A percentile compares a stretch with the other conserved stretches of the same genome.
These are phyloP conservation scores for Acronicta aceris DNA, from an alignment of 2,888 invertebrate species.

Conservation along the genomic window DNA sequence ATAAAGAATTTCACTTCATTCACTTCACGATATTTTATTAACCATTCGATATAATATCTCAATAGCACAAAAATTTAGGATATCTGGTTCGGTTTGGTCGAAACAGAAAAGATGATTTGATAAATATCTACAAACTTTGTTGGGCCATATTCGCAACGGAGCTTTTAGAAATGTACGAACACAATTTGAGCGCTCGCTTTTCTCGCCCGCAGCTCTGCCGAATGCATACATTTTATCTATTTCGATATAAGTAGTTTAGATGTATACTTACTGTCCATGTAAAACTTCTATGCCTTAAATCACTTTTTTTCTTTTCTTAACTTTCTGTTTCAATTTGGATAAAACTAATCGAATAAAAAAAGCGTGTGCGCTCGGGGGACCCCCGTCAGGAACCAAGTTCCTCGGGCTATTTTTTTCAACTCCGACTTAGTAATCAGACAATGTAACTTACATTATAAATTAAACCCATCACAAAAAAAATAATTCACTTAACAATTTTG, in stretches of 20 bases:
- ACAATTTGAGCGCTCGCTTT: conserved; percentile 74
- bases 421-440: too few species aligned
- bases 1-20: too few species aligned
- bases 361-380: too few species aligned
- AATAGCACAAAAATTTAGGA: conserved; percentile 34
- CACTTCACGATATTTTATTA: conserved; percentile 6
- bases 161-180: conserved; percentile 76
- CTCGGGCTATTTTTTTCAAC: too few species aligned
- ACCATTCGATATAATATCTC: conserved; percentile 13
- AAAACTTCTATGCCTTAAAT: conserved; percentile 33
- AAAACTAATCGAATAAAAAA: background rate
- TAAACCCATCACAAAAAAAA: too few species aligned
- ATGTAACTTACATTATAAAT: too few species aligned
- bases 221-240: conserved; percentile 66
- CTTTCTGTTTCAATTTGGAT: background rate
- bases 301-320: conserved; percentile 1
- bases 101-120: conserved; percentile 77
- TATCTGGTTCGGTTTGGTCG: conserved; percentile 55
- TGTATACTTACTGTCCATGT: conserved; percentile 28
- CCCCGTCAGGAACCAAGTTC: too few species aligned
- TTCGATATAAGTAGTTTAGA: conserved; percentile 47
- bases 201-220: conserved; percentile 67
- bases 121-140: conserved; percentile 81
- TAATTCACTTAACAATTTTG: too few species aligned
- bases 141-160: conserved; percentile 67